Conservation (phyloP, 92 coral and sea anemone species). For the Phymanthus crucifer region DNA sequence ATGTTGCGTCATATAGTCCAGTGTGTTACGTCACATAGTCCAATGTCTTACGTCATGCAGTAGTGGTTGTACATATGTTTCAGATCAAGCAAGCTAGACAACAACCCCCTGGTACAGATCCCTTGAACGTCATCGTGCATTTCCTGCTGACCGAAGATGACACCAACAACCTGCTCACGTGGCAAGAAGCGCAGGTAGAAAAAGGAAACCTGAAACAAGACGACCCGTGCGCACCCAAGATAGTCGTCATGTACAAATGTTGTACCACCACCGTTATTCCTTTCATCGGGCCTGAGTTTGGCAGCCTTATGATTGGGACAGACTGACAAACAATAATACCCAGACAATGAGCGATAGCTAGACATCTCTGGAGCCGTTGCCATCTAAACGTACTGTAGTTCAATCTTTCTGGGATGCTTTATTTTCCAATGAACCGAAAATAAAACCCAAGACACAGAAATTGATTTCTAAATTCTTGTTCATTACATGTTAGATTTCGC, state of each 20-base stretch:
- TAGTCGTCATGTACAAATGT: constrained; percentile 74
- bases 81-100: constrained; percentile 40
- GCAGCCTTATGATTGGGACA: constrained; percentile 66
- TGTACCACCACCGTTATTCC: constrained; percentile 65
- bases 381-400: too few relatives aligned
- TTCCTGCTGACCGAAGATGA: constrained; percentile 68
- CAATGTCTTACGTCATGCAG: too few relatives aligned
- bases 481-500: too few relatives aligned
- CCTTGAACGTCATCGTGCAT: constrained; percentile 60
- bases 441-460: too few relatives aligned
- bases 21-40: too few relatives aligned
- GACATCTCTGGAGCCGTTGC: too few relatives aligned
- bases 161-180: constrained; percentile 52
- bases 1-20: too few relatives aligned
- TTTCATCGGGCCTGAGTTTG: constrained; percentile 65
- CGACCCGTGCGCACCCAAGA: constrained; percentile 81
- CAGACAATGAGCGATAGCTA: too few relatives aligned
- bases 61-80: not conserved
- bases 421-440: too few relatives aligned
- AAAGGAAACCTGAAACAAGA: constrained; percentile 60
- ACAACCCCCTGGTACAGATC: constrained; percentile 43
- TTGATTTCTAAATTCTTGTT: too few relatives aligned
- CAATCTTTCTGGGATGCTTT: too few relatives aligned
- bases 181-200: constrained; percentile 59
- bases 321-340: constrained; percentile 32